Evolutionary conservation across 2,797 vertebrate species (phyloP).

Genomic region (Liparis tanakae): DNA sequence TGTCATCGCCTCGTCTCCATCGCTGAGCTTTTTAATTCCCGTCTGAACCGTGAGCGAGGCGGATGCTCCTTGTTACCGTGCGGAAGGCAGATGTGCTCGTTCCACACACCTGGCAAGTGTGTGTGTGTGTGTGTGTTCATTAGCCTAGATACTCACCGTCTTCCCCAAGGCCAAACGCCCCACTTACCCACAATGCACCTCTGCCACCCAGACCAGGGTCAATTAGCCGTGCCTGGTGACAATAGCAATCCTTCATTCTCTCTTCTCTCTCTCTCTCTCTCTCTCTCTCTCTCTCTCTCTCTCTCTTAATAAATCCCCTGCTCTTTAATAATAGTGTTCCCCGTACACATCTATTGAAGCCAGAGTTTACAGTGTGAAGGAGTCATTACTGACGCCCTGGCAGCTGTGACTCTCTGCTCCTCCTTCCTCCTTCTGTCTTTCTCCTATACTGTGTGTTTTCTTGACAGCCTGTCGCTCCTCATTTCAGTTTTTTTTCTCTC

Average conservation of each 20-base stretch:
- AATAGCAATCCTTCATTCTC: slow-evolving; percentile 56
- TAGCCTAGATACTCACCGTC: slow-evolving; percentile 67
- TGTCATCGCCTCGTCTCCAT: slow-evolving; percentile 13
- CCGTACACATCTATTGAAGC: slow-evolving; percentile 45
- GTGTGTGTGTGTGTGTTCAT: slow-evolving; percentile 54
- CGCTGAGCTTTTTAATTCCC: too few species aligned
- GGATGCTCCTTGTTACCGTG: slow-evolving; percentile 67
- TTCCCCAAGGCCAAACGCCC: slow-evolving; percentile 74
- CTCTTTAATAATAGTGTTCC: slow-evolving; percentile 28
- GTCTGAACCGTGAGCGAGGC: slow-evolving; percentile 63
- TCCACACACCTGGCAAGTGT: slow-evolving; percentile 68
- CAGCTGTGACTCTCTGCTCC: slow-evolving; percentile 19
- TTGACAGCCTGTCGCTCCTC: slow-evolving; percentile 7
- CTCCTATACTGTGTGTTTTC: slow-evolving; percentile 5
- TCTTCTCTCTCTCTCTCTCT: slow-evolving; percentile 12
- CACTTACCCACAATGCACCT: slow-evolving; percentile 81
- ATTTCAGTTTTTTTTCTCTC: slow-evolving; percentile 13
- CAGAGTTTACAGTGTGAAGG: slow-evolving; percentile 24
- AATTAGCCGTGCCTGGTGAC: slow-evolving; percentile 71
- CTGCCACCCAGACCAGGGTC: slow-evolving; percentile 65
- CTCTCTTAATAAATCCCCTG: not conserved
- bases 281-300: slow-evolving; percentile 19
- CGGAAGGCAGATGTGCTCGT: slow-evolving; percentile 71
- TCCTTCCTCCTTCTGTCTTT: not conserved
- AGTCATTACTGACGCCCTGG: slow-evolving; percentile 49